Percentiles rank a stretch among this genome's conserved stretches.
phyloP scores from a whole-genome alignment of 2,113 vertebrate genomes.

The Chlamydotis undulata region DNA sequence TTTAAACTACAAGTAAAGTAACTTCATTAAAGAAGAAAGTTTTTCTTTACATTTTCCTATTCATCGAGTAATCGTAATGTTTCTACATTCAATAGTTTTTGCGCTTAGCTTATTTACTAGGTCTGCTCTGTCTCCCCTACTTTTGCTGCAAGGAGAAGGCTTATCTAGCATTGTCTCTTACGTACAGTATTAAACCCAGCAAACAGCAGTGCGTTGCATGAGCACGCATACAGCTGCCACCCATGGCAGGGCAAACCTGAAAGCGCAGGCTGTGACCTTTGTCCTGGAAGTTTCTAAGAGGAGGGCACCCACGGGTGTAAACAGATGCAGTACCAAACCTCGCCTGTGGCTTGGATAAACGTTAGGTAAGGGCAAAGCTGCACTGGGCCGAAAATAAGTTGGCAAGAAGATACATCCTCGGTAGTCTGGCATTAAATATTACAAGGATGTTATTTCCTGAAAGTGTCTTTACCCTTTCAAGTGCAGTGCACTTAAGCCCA shows the following conservation, averaged over 20 bases:
- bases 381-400: accelerated
- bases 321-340: accelerated
- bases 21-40: background rate
- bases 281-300: background rate
- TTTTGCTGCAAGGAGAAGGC: background rate
- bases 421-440: background rate
- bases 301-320: background rate
- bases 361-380: background rate
- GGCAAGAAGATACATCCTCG: background rate
- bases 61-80: background rate
- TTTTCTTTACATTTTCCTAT: background rate
- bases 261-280: background rate
- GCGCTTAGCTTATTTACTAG: background rate
- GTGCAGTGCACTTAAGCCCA: background rate
- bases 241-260: background rate
- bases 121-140: background rate
- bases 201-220: accelerated
- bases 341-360: accelerated
- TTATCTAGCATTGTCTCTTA: background rate
- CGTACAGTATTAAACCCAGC: background rate
- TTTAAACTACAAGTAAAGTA: background rate
- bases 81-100: background rate
- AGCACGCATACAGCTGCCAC: background rate
- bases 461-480: background rate
- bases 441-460: background rate